Evolutionary conservation across 2,113 vertebrate genomes (phyloP).

Genomic region (Plecturocebus donacophilus): DNA sequence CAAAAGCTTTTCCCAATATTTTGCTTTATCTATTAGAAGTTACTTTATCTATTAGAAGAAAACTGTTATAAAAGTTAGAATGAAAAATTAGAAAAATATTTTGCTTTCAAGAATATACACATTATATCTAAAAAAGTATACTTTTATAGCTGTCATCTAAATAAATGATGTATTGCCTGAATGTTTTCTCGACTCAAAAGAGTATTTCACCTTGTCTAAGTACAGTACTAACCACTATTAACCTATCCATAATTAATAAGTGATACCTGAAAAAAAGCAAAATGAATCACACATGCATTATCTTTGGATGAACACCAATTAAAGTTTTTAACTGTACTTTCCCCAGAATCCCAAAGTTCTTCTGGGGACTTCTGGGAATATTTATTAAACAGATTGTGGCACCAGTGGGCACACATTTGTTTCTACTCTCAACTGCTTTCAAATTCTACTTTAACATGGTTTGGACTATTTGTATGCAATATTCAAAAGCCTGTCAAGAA

Average conservation of each 20-base stretch:
- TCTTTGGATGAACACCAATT: not conserved
- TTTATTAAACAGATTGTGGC: constrained; percentile 1
- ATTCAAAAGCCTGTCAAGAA: constrained; percentile 10
- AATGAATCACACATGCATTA: not conserved
- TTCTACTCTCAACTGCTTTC: not conserved
- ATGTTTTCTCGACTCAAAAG: not conserved
- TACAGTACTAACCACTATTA: not conserved
- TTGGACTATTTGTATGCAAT: not conserved
- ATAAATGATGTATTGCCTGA: not conserved
- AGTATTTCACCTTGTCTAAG: not conserved
- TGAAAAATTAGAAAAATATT: constrained; percentile 18
- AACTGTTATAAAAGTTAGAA: not conserved
- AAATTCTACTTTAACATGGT: not conserved
- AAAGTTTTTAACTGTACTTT: constrained; percentile 6
- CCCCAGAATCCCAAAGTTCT: not conserved
- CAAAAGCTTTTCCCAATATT: not conserved
- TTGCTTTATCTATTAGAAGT: not conserved
- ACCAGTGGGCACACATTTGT: not conserved
- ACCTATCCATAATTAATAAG: not conserved
- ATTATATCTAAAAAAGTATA: not conserved
- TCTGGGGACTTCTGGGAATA: not conserved
- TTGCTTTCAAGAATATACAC: constrained; percentile 1
- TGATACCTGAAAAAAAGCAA: not conserved
- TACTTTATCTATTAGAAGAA: constrained; percentile 13
- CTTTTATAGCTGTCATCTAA: not conserved